phyloP scores from a whole-genome alignment of 2,113 vertebrate genomes.

The Semicossyphus pulcher region DNA sequence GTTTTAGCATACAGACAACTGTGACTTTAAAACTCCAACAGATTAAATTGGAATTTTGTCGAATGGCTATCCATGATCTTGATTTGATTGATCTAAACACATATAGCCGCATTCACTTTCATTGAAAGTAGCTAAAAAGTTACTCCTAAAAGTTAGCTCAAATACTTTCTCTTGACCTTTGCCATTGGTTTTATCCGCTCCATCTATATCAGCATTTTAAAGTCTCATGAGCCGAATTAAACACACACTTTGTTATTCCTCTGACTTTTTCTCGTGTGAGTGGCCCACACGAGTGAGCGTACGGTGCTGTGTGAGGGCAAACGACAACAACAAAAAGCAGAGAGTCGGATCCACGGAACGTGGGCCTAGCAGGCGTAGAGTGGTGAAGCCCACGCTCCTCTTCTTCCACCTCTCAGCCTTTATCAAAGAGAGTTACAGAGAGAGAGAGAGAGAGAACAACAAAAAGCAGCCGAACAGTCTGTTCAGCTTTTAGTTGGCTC shows the following conservation, averaged over 20 bases:
- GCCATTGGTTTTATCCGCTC: not conserved
- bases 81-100: no score
- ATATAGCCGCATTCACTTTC: no score
- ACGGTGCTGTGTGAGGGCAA: conserved; percentile 9
- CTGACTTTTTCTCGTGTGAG: not conserved
- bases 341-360: conserved; percentile 18
- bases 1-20: no score
- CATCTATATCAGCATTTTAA: not conserved
- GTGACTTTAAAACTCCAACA: no score
- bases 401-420: conserved; percentile 33
- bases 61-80: no score
- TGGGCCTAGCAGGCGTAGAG: conserved; percentile 41
- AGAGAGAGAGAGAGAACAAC: not conserved
- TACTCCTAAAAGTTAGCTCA: conserved; percentile 12
- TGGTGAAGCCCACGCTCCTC: conserved; percentile 45
- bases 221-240: not conserved
- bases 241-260: conserved; percentile 5
- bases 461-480: not conserved
- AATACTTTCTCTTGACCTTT: conserved; percentile 23
- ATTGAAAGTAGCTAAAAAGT: conserved; percentile 5
- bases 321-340: conserved; percentile 12
- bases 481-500: not conserved
- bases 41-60: no score
- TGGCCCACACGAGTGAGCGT: not conserved
- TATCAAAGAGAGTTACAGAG: conserved; percentile 24